Evolutionary conservation across 2,888 invertebrate species (phyloP).

Genomic region (Ctena decussata): DNA sequence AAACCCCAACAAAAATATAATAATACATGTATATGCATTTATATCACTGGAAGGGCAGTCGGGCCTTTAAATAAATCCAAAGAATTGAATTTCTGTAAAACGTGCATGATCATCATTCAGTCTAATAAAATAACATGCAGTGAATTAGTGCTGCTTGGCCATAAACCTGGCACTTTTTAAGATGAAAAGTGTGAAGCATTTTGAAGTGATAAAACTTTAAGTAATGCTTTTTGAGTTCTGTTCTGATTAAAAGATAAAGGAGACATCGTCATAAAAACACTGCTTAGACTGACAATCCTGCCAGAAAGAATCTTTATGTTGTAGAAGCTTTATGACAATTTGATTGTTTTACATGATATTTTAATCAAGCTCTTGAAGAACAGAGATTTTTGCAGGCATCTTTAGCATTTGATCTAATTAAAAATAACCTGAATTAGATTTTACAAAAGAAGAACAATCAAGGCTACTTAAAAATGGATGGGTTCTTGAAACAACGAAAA

Average conservation of each 20-base stretch:
- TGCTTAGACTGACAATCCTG: neutral
- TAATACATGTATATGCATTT: too few relatives aligned
- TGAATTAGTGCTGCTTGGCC: too few relatives aligned
- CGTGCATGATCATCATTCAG: too few relatives aligned
- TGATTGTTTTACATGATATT: constrained; percentile 17
- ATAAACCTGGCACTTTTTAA: neutral
- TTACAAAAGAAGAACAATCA: neutral
- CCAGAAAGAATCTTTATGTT: neutral
- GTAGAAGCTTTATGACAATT: constrained; percentile 1
- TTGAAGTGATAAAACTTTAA: neutral
- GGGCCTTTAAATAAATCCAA: too few relatives aligned
- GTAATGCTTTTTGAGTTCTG: constrained; percentile 1
- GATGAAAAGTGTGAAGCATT: neutral
- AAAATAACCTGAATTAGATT: constrained; percentile 8
- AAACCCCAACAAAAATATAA: too few relatives aligned
- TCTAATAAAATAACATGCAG: too few relatives aligned
- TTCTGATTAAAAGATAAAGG: constrained; percentile 17
- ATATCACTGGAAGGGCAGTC: too few relatives aligned
- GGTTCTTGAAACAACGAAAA: neutral
- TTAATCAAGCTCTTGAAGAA: constrained; percentile 10
- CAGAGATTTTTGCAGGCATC: neutral
- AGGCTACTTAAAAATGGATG: constrained; percentile 3
- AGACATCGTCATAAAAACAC: neutral
- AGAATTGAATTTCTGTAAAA: too few relatives aligned
- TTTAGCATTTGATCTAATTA: neutral